Base-by-base conservation (phyloP, 2,888 invertebrate genomes). In the Dorcus hopei region DNA sequence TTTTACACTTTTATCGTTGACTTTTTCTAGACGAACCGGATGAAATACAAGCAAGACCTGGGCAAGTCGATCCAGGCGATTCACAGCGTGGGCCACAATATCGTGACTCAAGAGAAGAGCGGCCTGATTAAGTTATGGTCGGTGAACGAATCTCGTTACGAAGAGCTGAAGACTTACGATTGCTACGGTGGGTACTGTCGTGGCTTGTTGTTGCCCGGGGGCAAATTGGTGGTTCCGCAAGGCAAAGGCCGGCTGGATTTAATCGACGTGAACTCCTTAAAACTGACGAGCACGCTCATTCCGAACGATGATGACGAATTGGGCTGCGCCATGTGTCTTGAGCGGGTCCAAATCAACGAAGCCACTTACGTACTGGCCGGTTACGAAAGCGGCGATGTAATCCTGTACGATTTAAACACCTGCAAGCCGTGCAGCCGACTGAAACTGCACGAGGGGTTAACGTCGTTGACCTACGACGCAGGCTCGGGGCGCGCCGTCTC, bases 101-200 rank as follows among this genome's bases (percentile, higher is more conserved):
- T 91, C 63, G 81, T 90, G 65, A 87, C 89, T 7, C 91, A 91
- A 78, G 88, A 89, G 74, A 91, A 91, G 76, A 86, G 84, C 60
- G 91, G 90, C 62, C 78, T 80, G 52, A 81, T 87, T 45, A 88
- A 88, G 77, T 77, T 87, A 63, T 90, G 89, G 84, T 80, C 82
- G 65, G 65, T 70, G 51, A 80, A 82, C 59, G 85, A 84, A 68
- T 78, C 80, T 5, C 85, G 86, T 57, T 89, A 88, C 59, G 79
- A 82, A 58, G 79, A 85, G 61, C 78, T 82, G 39, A 81, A 83
- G 59, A 79, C 80, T 5, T 81, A 87, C 57, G 74, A 83, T n/a
- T 83, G 83, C 54, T 84, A 86, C 65, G 87, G 83, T 58, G 90
- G 89, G 41, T 92, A 87, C 75, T 91, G 91, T 76, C 85, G 87